Evolutionary conservation across 2,797 vertebrate species (phyloP).

Genomic region (Helicolenus hilgendorfi): DNA sequence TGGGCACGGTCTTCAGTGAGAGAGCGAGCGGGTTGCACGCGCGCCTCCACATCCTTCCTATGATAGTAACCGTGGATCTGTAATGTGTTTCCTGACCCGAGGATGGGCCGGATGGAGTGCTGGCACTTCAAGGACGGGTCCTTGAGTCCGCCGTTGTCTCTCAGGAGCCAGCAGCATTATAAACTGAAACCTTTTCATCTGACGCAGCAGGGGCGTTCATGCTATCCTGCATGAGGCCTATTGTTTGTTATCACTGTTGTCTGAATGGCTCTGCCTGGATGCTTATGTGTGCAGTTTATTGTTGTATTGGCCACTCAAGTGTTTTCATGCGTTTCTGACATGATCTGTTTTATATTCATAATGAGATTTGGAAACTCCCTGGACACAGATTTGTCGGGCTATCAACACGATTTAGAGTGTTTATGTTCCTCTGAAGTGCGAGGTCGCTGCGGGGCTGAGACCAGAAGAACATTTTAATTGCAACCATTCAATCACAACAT

Average conservation of each 20-base stretch:
- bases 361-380: constrained; percentile 60
- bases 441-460: constrained; percentile 46
- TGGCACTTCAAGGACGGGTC: constrained; percentile 90
- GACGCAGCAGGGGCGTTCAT: constrained; percentile 39
- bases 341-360: constrained; percentile 57
- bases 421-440: constrained; percentile 70
- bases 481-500: constrained; percentile 84
- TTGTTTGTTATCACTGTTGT: constrained; percentile 55
- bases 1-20: constrained; percentile 41
- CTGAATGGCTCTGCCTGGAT: constrained; percentile 6
- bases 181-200: constrained; percentile 78
- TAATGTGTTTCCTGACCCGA: constrained; percentile 90
- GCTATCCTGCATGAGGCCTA: constrained; percentile 5
- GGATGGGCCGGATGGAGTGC: constrained; percentile 86
- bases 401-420: constrained; percentile 64
- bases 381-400: constrained; percentile 33
- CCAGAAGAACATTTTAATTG: constrained; percentile 81
- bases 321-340: constrained; percentile 37
- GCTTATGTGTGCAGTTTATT: constrained; percentile 41
- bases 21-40: constrained; percentile 58
- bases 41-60: constrained; percentile 86
- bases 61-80: constrained; percentile 69
- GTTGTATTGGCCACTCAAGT: constrained; percentile 39
- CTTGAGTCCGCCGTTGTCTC: constrained; percentile 83
- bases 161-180: constrained; percentile 69